phyloP scores from a whole-genome alignment of 2,797 vertebrate species.

The Rhincodon typus region DNA sequence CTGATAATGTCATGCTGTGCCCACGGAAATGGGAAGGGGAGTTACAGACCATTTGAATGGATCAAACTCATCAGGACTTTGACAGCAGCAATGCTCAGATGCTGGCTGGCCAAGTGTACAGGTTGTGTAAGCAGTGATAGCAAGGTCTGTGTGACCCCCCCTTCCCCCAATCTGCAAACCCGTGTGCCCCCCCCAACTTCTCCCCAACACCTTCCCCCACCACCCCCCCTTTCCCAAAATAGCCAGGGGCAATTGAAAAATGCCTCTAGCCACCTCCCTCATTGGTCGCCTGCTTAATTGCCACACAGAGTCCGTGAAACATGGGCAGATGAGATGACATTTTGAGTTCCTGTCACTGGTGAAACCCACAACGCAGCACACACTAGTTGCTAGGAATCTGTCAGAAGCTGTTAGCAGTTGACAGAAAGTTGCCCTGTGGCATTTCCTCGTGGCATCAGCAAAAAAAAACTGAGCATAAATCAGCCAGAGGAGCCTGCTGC shows the following conservation, averaged over 20 bases:
- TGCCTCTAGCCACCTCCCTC: constrained; percentile 90
- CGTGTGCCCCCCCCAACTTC: too few species aligned
- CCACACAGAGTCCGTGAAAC: constrained; percentile 78
- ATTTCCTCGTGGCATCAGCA: constrained; percentile 83
- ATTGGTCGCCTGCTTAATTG: constrained; percentile 97
- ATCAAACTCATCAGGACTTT: constrained; percentile 39
- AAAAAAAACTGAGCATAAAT: constrained; percentile 67
- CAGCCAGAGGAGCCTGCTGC: constrained; percentile 80
- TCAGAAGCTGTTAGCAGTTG: constrained; percentile 92
- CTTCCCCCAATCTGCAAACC: too few species aligned
- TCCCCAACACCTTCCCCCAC: constrained; percentile 47
- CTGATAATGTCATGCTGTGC: constrained; percentile 67
- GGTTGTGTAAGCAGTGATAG: constrained; percentile 54
- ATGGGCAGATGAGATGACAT: constrained; percentile 85
- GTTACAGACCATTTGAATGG: constrained; percentile 43
- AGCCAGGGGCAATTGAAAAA: constrained; percentile 85
- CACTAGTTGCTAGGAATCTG: constrained; percentile 94
- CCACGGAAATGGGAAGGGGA: constrained; percentile 46
- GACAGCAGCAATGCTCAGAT: constrained; percentile 43
- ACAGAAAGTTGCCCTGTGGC: constrained; percentile 86
- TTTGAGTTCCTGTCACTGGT: constrained; percentile 79
- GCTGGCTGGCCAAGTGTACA: constrained; percentile 48
- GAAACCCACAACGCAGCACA: constrained; percentile 66
- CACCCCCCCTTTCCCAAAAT: constrained; percentile 48
- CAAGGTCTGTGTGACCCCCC: constrained; percentile 60